Evolutionary conservation across 2,797 vertebrate species (phyloP).

Genomic region (Leptatherina wallacei): DNA sequence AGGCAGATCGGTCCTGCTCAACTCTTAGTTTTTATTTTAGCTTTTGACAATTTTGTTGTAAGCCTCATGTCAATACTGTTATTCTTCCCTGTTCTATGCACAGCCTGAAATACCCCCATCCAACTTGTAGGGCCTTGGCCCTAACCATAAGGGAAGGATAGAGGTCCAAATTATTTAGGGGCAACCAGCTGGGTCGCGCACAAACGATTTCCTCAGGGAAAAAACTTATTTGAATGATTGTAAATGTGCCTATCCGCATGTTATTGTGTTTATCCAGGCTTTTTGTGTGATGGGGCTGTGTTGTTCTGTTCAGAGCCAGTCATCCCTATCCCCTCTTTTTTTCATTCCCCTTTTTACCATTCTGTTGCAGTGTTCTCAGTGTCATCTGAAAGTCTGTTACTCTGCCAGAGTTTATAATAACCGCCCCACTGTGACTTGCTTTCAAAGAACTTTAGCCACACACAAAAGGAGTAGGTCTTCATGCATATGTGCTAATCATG

Average conservation of each 20-base stretch:
- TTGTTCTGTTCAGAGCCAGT: constrained; percentile 72
- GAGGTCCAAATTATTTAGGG: constrained; percentile 54
- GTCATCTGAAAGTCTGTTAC: constrained; percentile 65
- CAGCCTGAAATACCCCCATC: constrained; percentile 1
- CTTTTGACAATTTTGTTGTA: neutral
- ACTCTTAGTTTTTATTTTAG: constrained; percentile 18
- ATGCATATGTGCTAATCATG: constrained; percentile 19
- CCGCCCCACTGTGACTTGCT: constrained; percentile 53
- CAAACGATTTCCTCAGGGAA: constrained; percentile 55
- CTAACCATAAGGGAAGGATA: constrained; percentile 23
- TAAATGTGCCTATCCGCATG: constrained; percentile 46
- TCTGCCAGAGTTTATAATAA: constrained; percentile 66
- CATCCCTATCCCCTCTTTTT: constrained; percentile 74
- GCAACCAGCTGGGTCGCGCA: constrained; percentile 68
- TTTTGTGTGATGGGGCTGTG: constrained; percentile 40
- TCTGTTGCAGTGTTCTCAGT: constrained; percentile 59
- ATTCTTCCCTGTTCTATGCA: constrained; percentile 1
- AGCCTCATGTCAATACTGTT: constrained; percentile 5
- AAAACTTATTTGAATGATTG: constrained; percentile 60
- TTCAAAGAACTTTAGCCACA: constrained; percentile 51
- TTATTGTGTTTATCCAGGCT: constrained; percentile 52
- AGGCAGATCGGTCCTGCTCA: constrained; percentile 21
- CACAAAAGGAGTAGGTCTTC: constrained; percentile 38
- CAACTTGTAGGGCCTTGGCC: constrained; percentile 15
- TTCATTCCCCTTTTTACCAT: constrained; percentile 50